Percentiles rank a stretch among this genome's conserved stretches.
These are phyloP conservation scores for Mesorhabditis belari DNA, from an alignment of 2,888 invertebrate genomes.

Conservation along the genomic window DNA sequence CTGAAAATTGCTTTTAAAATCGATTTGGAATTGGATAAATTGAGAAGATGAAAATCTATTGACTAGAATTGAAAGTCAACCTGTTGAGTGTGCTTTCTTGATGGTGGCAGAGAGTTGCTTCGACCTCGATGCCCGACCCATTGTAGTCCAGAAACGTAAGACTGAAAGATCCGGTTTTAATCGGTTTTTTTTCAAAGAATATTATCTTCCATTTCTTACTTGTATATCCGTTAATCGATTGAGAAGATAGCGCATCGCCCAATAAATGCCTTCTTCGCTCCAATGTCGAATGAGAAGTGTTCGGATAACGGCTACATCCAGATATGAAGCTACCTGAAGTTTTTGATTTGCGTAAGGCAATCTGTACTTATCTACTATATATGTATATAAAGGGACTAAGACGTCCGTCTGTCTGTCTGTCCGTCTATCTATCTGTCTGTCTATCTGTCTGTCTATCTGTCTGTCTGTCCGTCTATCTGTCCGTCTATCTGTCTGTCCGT, in stretches of 20 bases:
- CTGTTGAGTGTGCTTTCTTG: slow-evolving; percentile 2
- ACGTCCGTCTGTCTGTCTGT: no score
- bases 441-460: no score
- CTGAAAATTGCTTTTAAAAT: neutral
- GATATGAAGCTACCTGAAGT: slow-evolving; percentile 74
- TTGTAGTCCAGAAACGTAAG: slow-evolving; percentile 14
- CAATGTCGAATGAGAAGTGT: slow-evolving; percentile 92
- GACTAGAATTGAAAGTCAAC: neutral
- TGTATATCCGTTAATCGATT: slow-evolving; percentile 55
- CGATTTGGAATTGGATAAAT: neutral
- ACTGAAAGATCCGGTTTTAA: neutral
- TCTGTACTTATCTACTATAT: neutral
- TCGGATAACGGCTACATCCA: slow-evolving; percentile 89
- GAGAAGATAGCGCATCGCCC: slow-evolving; percentile 76
- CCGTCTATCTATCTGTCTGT: no score
- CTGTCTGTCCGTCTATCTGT: no score
- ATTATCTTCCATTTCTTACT: slow-evolving; percentile 2
- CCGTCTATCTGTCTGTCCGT: no score
- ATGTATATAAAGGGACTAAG: no score
- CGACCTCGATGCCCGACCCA: slow-evolving; percentile 14
- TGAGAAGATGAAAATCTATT: neutral
- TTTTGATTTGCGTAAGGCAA: neutral
- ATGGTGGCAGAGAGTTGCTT: slow-evolving; percentile 31
- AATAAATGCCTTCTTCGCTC: slow-evolving; percentile 95
- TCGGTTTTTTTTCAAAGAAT: neutral